These are phyloP conservation scores for Sapayoa aenigma DNA, from an alignment of 2,113 vertebrate genomes.

Conservation along the genomic window DNA sequence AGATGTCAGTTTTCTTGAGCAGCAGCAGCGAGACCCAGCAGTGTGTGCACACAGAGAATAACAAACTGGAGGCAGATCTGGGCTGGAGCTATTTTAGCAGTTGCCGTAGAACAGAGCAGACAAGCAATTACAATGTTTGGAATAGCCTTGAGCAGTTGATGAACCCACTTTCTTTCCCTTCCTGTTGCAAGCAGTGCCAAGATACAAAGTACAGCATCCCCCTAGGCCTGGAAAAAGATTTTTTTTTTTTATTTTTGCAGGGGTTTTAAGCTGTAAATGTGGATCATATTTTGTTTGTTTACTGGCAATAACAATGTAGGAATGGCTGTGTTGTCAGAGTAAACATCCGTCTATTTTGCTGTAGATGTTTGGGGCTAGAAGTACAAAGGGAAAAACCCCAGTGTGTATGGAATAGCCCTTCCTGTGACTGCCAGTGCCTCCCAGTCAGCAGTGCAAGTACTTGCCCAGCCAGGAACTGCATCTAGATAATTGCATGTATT, in stretches of 20 bases:
- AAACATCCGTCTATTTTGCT: neutral
- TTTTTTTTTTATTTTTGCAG: neutral
- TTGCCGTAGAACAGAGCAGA: neutral
- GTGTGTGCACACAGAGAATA: conserved; percentile 4
- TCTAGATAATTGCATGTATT: neutral
- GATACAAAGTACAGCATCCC: neutral
- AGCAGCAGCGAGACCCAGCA: neutral
- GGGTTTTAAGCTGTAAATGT: neutral
- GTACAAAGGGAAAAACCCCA: rapidly evolving
- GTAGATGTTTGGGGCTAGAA: neutral
- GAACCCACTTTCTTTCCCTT: conserved; percentile 33
- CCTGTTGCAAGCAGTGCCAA: neutral
- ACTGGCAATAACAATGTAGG: neutral
- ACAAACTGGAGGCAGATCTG: neutral
- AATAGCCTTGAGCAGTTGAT: conserved; percentile 31
- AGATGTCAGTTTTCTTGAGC: conserved; percentile 21
- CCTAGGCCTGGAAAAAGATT: neutral
- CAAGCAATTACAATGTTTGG: neutral
- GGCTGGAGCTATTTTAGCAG: conserved; percentile 28
- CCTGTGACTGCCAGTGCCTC: neutral
- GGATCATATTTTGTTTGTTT: conserved; percentile 17
- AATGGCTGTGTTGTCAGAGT: neutral
- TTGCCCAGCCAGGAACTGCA: neutral
- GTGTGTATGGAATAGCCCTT: neutral
- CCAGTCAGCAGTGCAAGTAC: neutral